Base-by-base conservation (phyloP, 2,888 invertebrate species). In the Meiosimyza platycephala region DNA sequence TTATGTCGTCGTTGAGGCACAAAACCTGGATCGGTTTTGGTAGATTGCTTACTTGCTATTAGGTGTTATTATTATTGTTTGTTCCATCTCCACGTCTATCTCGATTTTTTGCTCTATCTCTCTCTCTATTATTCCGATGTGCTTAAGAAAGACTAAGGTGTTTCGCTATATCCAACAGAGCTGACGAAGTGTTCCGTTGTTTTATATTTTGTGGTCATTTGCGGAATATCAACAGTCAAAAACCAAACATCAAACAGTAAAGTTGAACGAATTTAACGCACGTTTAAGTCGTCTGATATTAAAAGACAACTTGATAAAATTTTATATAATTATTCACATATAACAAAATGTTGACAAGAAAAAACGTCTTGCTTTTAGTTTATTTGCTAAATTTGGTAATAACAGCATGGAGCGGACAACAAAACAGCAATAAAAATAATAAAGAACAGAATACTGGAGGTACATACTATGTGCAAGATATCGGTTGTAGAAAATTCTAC, bases 151-250 rank as follows among this genome's bases (percentile, higher is more conserved):
- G 28, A 28, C 28, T 28, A 28, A 28, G 28, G 28, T 28, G 28
- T 28, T 28, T 28, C 28, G 28, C 13, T 63, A 67, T 54, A 62
- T 71, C 67, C 66, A 50, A 48, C 40, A 40, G 9, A 48, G 47
- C 59, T 28, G 50, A 55, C 18, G 28, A 65, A 52, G 48, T 55
- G 63, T 64, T 63, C n/a, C 48, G 28, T 72, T 79, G 75, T 77
- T 80, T 82, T 84, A 84, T 84, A 84, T 83, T 77, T 77, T 78
- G 78, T 76, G 78, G 76, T 79, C 78, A 65, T 73, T 70, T 78
- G 79, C 77, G 70, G 76, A 74, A 74, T 76, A 76, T 71, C 80
- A 78, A 81, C 83, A 84, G 83, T 85, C 81, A 77, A 70, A 76
- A 76, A 78, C 79, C 77, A 75, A 78, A 76, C 81, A 74, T 77